Evolutionary conservation across 1,140 invertebrate species (phyloP).

Genomic region (Nasonia vitripennis): DNA sequence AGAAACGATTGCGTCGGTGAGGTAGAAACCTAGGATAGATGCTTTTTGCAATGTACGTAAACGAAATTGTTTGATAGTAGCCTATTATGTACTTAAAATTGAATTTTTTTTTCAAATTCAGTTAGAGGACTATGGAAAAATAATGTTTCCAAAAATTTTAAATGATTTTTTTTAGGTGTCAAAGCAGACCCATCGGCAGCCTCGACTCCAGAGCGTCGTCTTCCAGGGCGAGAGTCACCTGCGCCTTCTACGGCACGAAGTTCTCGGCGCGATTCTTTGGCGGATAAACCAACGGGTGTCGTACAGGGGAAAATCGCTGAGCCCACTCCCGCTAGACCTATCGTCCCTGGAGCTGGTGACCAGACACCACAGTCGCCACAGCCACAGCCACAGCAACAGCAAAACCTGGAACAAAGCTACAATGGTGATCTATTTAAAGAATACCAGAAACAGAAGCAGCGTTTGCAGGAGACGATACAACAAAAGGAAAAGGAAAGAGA

Average conservation of each 20-base stretch:
- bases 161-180: neutral
- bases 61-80: too few species aligned
- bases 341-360: slow-evolving; percentile 45
- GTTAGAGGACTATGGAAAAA: too few species aligned
- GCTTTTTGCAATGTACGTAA: too few species aligned
- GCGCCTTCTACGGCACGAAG: slow-evolving; percentile 78
- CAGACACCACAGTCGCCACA: slow-evolving; percentile 64
- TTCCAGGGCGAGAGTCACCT: slow-evolving; percentile 76
- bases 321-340: slow-evolving; percentile 62
- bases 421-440: slow-evolving; percentile 83
- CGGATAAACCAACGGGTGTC: slow-evolving; percentile 73
- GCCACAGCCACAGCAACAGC: slow-evolving; percentile 63
- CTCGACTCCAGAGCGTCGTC: slow-evolving; percentile 76
- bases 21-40: neutral
- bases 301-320: slow-evolving; percentile 68
- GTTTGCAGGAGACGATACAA: slow-evolving; percentile 80
- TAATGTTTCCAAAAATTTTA: neutral
- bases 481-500: slow-evolving; percentile 78
- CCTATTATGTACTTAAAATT: too few species aligned
- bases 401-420: slow-evolving; percentile 77
- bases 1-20: neutral
- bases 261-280: slow-evolving; percentile 78
- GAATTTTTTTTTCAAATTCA: too few species aligned
- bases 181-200: slow-evolving; percentile 71
- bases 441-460: slow-evolving; percentile 83